A percentile compares a stretch with the other conserved stretches of the same genome.
Conservation (phyloP, 1,140 invertebrate species). For the Drosophila sturtevanti region DNA sequence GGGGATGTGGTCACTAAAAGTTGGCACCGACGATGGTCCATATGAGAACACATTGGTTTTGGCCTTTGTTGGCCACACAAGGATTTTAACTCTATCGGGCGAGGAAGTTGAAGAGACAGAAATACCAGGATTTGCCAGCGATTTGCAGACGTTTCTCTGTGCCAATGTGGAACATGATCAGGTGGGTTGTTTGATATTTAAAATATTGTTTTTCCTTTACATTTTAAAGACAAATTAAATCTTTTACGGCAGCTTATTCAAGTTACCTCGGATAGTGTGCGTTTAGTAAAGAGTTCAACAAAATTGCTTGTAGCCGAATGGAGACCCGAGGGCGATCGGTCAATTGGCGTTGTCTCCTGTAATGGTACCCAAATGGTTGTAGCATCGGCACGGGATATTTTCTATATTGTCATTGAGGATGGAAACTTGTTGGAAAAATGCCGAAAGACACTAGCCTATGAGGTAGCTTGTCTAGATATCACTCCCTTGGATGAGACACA, state of each 20-base stretch:
- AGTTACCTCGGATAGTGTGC: constrained; percentile 89
- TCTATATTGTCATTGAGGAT: constrained; percentile 92
- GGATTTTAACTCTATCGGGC: constrained; percentile 93
- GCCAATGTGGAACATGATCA: constrained; percentile 94
- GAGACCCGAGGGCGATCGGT: constrained; percentile 89
- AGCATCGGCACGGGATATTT: constrained; percentile 94
- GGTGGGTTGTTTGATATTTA: constrained; percentile 83
- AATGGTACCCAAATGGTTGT: constrained; percentile 93
- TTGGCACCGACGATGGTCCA: constrained; percentile 85
- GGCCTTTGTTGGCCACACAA: constrained; percentile 96
- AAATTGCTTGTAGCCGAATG: constrained; percentile 90
- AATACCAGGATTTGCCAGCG: constrained; percentile 93
- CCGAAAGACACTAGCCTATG: constrained; percentile 83
- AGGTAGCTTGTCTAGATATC: constrained; percentile 98
- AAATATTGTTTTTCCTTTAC: not conserved
- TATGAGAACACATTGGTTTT: constrained; percentile 95
- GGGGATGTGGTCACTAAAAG: constrained; percentile 96
- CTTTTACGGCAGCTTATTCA: constrained; percentile 78
- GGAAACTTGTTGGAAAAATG: constrained; percentile 86
- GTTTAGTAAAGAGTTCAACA: constrained; percentile 87
- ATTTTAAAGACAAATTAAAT: not conserved
- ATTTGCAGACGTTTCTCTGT: constrained; percentile 96
- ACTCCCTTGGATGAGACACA: constrained; percentile 89
- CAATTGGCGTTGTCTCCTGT: constrained; percentile 94
- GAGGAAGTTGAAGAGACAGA: constrained; percentile 99